Conservation (phyloP, 2,113 vertebrate genomes). For the Laticauda colubrina region DNA sequence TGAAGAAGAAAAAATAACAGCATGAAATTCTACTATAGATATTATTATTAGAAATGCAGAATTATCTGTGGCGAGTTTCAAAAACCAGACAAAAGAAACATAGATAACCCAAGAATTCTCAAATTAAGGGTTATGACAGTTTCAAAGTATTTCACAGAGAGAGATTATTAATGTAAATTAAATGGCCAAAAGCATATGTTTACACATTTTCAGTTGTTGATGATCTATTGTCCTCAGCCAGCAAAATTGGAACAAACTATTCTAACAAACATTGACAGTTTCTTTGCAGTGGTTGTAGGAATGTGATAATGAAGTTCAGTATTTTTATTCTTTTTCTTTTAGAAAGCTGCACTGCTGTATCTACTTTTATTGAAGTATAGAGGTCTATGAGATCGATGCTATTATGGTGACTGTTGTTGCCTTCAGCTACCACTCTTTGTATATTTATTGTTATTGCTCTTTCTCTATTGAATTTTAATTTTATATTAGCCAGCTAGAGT, state of each 20-base stretch:
- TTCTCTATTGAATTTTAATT: not conserved
- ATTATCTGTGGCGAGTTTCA: not conserved
- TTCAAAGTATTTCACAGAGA: not conserved
- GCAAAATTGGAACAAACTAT: not conserved
- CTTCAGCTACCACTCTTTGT: not conserved
- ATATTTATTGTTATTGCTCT: not conserved
- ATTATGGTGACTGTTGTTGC: not conserved
- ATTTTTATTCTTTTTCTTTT: not conserved
- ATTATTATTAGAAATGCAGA: not conserved
- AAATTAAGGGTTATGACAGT: not conserved
- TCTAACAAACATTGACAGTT: not conserved
- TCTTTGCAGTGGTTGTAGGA: not conserved
- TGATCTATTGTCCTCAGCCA: not conserved
- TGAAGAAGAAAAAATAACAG: not conserved
- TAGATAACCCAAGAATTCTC: not conserved
- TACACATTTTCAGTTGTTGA: not conserved
- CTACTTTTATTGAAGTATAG: not conserved
- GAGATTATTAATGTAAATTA: not conserved
- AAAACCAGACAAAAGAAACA: not conserved
- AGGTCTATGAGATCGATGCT: not conserved
- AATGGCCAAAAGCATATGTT: not conserved
- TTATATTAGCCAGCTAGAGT: not conserved
- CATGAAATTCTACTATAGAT: not conserved
- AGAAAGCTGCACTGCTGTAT: not conserved
- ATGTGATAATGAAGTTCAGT: not conserved